phyloP scores from a whole-genome alignment of 2,888 invertebrate genomes.

The Dolomedes plantarius region DNA sequence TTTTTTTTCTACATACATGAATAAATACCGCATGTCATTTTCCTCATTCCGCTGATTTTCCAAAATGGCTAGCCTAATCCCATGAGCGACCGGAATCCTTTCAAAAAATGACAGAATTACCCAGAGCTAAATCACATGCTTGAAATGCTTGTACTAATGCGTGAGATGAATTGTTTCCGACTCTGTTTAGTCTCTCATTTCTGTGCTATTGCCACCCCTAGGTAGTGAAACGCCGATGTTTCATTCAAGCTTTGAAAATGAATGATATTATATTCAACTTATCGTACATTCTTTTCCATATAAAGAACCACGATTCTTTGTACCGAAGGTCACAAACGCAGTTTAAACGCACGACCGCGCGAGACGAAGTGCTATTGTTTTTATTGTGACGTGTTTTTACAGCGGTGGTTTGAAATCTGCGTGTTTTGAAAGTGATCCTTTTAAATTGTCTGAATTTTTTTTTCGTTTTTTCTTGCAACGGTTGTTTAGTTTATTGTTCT shows the following conservation, averaged over 20 bases:
- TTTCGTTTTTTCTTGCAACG: background rate
- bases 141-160: no score
- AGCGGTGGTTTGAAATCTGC: conserved; percentile 9
- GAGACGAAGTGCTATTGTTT: conserved; percentile 25
- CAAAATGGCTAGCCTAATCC: no score
- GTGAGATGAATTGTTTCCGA: no score
- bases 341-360: conserved; percentile 38
- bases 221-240: background rate
- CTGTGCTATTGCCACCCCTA: background rate
- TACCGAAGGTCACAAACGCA: conserved; percentile 18
- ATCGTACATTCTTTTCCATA: conserved; percentile 24
- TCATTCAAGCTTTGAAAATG: background rate
- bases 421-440: conserved; percentile 27
- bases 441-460: background rate
- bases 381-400: conserved; percentile 10
- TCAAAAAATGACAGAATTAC: no score
- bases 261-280: background rate
- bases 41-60: background rate
- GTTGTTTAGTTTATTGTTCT: background rate
- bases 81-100: no score
- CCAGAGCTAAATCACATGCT: no score
- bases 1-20: background rate
- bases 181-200: background rate
- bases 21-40: background rate
- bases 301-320: conserved; percentile 34